These are phyloP conservation scores for Macrocentrus cingulum DNA, from an alignment of 1,140 invertebrate genomes.

Conservation along the genomic window DNA sequence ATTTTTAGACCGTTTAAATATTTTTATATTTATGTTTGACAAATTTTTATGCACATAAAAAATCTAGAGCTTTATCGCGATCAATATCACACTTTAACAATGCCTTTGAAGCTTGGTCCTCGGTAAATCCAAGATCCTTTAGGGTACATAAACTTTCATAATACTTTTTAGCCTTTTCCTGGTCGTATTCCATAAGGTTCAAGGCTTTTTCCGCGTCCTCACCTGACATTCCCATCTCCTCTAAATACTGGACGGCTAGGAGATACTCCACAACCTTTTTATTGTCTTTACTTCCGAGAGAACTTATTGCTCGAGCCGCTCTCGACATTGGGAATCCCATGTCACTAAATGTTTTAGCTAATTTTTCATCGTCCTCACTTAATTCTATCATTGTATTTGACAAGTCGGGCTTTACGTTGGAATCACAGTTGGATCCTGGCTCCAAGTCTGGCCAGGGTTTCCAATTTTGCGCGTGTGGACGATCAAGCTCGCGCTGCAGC, in stretches of 20 bases:
- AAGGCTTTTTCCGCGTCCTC: constrained; percentile 62
- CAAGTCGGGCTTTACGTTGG: constrained; percentile 30
- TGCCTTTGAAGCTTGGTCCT: constrained; percentile 73
- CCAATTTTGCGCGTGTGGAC: constrained; percentile 55
- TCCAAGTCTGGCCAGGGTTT: constrained; percentile 50
- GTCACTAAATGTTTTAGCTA: constrained; percentile 71
- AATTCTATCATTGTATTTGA: constrained; percentile 40
- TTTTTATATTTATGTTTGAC: constrained; percentile 13
- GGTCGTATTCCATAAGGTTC: constrained; percentile 54
- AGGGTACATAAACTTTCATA: constrained; percentile 67
- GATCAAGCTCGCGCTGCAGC: constrained; percentile 68
- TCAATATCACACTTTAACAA: constrained; percentile 77
- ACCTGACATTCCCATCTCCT: constrained; percentile 73
- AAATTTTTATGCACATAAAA: constrained; percentile 68
- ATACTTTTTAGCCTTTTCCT: constrained; percentile 58
- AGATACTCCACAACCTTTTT: constrained; percentile 72
- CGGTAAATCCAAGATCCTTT: constrained; percentile 79
- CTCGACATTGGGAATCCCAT: constrained; percentile 85
- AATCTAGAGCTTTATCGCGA: constrained; percentile 83
- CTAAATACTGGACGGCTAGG: constrained; percentile 57
- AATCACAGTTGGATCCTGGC: constrained; percentile 35
- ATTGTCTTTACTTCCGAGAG: constrained; percentile 74
- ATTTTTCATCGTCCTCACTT: constrained; percentile 61
- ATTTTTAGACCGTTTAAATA: constrained; percentile 12
- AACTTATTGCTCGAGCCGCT: constrained; percentile 72